Evolutionary conservation across 2,113 vertebrate genomes (phyloP), one percentile per base, ranked within the genome.

Genomic region (Pachypanchax playfairii): DNA sequence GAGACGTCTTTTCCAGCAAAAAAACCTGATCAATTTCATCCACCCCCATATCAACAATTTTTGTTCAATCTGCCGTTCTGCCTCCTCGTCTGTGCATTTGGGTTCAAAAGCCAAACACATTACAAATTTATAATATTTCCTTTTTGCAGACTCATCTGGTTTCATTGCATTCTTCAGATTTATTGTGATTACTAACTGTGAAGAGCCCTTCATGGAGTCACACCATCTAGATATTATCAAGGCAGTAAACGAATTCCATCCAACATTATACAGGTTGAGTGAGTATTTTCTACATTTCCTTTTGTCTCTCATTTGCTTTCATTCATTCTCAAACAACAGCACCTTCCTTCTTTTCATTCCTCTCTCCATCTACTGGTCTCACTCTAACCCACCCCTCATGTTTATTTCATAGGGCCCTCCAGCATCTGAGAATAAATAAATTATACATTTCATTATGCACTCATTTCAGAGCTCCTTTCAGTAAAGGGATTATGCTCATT

Each of bases 401-500:
- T 89, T 90, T 90, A 86, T 88, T 90, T 87, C 85, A 90, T 85
- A 12, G 73, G 15, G 47, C 70, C 87, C 76, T 85, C 73, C 58
- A 85, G 87, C 83, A 76, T 79, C 74, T 77, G 47, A 69, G 77
- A 82, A 89, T 87, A 87, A 88, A 89, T 90, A 87, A 87, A 88
- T 89, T 87, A 89, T 88, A 86, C 84, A 79, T 88, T 91, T 89
- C 81, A 89, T 91, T 87, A 88, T 87, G 81, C 77, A 20, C 55
- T 83, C 67, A 67, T 87, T 89, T 79, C 73, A 76, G 73, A 82
- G 75, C 75, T 83, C 77, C 85, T 85, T 89, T 87, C 80, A 84
- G 83, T 78, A 86, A 86, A 65, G 42, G 64, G 49, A 69, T 71
- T 72, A 44, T 67, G 79, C 81, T 85, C 70, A 78, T 88, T 85